Evolutionary conservation across 2,888 invertebrate species (phyloP).

Genomic region (Stenotaenia linearis): DNA sequence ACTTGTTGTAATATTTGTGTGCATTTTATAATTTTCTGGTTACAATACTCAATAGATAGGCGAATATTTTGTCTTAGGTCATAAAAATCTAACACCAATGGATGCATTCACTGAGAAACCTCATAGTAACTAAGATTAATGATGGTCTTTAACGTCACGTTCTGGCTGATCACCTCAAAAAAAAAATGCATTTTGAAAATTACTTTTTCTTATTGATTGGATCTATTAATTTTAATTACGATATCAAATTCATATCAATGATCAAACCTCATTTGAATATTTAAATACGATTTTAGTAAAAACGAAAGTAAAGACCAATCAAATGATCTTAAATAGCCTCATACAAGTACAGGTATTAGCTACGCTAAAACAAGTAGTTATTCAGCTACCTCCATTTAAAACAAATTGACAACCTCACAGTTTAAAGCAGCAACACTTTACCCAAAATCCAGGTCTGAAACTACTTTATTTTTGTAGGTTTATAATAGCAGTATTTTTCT

Average conservation of each 20-base stretch:
- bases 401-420: slow-evolving; percentile 11
- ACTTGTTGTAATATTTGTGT: slow-evolving; percentile 23
- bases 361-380: slow-evolving; percentile 6
- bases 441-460: slow-evolving; percentile 26
- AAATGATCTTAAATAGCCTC: slow-evolving; percentile 10
- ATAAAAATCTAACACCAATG: not conserved
- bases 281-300: not conserved
- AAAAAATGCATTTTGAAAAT: not conserved
- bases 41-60: slow-evolving; percentile 19
- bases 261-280: too few species aligned
- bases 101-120: slow-evolving; percentile 17
- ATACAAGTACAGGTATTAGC: slow-evolving; percentile 16
- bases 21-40: slow-evolving; percentile 3
- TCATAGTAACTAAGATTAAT: slow-evolving; percentile 12
- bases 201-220: not conserved
- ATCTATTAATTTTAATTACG: not conserved
- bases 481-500: slow-evolving; percentile 24
- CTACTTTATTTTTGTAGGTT: slow-evolving; percentile 20
- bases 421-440: slow-evolving; percentile 7
- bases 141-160: not conserved
- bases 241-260: not conserved
- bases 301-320: not conserved
- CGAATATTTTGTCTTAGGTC: slow-evolving; percentile 3
- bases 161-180: not conserved
- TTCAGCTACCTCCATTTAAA: slow-evolving; percentile 17